Evolutionary conservation across 2,888 invertebrate species (phyloP).

Genomic region (Machimus atricapillus): DNA sequence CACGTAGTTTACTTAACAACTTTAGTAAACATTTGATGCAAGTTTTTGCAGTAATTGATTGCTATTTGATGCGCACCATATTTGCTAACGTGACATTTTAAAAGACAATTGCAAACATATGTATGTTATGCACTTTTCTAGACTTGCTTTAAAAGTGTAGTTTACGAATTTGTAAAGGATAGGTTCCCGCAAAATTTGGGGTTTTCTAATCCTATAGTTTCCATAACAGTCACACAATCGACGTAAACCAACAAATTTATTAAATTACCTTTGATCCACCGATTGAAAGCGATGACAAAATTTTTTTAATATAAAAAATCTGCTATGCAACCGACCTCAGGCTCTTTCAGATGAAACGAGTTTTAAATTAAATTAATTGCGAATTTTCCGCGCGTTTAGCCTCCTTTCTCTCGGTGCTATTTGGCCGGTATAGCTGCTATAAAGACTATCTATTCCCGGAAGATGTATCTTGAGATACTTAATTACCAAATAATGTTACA

Average conservation of each 20-base stretch:
- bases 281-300: background rate
- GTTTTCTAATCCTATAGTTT: background rate
- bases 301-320: background rate
- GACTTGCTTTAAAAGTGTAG: background rate
- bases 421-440: background rate
- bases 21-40: background rate
- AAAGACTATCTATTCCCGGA: background rate
- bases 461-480: background rate
- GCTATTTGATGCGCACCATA: background rate
- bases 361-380: background rate
- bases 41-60: background rate
- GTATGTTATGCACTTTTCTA: background rate
- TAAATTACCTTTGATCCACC: background rate
- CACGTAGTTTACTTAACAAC: background rate
- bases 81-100: background rate
- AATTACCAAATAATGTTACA: background rate
- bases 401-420: background rate
- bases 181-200: background rate
- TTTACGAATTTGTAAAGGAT: background rate
- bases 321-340: background rate
- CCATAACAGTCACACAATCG: background rate
- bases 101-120: background rate
- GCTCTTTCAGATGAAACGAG: background rate
- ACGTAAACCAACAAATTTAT: background rate
- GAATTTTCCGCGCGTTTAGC: background rate